Evolutionary conservation across 2,113 vertebrate genomes (phyloP).

Genomic region (Channa maculata): DNA sequence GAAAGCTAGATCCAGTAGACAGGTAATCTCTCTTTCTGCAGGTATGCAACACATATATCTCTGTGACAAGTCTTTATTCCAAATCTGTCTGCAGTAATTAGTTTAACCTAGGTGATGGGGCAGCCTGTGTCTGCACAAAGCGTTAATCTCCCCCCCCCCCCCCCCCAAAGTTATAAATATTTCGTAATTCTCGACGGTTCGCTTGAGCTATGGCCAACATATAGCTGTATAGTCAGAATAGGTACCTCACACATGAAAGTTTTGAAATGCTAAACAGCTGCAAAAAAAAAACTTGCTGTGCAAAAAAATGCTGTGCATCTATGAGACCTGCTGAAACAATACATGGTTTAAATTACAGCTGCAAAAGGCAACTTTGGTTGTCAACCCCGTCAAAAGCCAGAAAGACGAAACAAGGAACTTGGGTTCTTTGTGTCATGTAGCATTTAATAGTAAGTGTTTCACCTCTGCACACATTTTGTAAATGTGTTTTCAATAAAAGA

Average conservation of each 20-base stretch:
- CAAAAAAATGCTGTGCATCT: conserved; percentile 9
- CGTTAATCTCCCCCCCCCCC: conserved; percentile 48
- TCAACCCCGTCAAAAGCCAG: conserved; percentile 1
- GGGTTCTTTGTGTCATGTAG: not conserved
- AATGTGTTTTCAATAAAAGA: not conserved
- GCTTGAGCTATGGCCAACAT: conserved; percentile 54
- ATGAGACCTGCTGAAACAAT: conserved; percentile 47
- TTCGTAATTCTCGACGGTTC: conserved; percentile 49
- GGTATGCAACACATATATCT: conserved; percentile 11
- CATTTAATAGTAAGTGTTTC: conserved; percentile 16
- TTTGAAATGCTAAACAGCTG: not conserved
- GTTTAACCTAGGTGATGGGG: conserved; percentile 35
- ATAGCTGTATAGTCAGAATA: conserved; percentile 19
- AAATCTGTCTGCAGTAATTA: conserved; percentile 55
- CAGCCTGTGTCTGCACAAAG: conserved; percentile 35
- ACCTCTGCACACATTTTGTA: conserved; percentile 6
- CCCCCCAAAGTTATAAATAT: conserved; percentile 52
- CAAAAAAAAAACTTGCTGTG: too few relatives aligned
- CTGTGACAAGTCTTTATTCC: conserved; percentile 37
- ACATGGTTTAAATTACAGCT: conserved; percentile 29
- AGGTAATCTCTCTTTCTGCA: not conserved
- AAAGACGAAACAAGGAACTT: not conserved
- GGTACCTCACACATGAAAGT: conserved; percentile 37
- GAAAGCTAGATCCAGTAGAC: not conserved
- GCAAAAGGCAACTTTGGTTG: conserved; percentile 1